Conservation (phyloP, 2,888 invertebrate species). For the Melanargia galathea region DNA sequence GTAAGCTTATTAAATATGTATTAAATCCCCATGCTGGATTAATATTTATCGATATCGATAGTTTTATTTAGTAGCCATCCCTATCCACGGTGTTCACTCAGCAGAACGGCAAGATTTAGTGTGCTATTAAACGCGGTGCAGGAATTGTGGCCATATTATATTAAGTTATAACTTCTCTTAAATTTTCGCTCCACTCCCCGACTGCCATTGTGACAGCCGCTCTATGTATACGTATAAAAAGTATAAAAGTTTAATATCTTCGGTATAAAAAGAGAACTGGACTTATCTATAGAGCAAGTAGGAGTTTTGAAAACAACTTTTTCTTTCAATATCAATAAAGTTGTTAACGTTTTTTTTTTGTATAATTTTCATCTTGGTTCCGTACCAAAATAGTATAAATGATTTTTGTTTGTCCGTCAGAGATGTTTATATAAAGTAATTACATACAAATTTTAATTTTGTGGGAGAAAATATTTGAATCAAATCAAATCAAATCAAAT, state of each 20-base stretch:
- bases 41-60: constrained; percentile 28
- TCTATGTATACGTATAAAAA: background rate
- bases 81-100: constrained; percentile 56
- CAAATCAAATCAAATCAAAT: no score
- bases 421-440: no score
- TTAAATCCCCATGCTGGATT: background rate
- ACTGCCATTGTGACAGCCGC: constrained; percentile 20
- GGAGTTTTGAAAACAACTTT: no score
- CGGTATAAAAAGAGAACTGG: no score
- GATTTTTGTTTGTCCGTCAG: no score
- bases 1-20: background rate
- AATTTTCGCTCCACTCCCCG: constrained; percentile 43
- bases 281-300: background rate
- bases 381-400: no score
- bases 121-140: constrained; percentile 71
- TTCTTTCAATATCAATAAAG: no score
- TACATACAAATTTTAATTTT: no score
- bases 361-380: no score
- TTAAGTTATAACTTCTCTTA: constrained; percentile 59
- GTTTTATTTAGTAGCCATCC: constrained; percentile 42
- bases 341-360: no score
- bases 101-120: constrained; percentile 72
- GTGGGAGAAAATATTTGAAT: no score
- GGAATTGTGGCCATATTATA: constrained; percentile 65
- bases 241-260: no score